These are phyloP conservation scores for Conus ventricosus DNA, from an alignment of 1,140 invertebrate genomes.

Conservation along the genomic window DNA sequence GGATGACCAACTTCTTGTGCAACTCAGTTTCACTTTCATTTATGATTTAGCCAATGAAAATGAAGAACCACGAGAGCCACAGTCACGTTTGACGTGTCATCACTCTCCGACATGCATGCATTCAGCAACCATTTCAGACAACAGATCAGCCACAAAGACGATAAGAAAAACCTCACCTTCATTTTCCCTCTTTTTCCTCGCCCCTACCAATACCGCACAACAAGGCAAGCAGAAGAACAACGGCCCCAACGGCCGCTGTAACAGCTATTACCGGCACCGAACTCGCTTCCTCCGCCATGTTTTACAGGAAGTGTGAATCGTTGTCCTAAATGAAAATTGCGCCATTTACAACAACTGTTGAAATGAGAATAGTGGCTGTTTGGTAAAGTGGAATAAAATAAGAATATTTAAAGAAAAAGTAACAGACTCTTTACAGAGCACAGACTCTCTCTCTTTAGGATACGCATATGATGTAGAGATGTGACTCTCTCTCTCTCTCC, in stretches of 20 bases:
- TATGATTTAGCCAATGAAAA: not conserved
- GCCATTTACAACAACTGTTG: not conserved
- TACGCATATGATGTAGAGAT: too few species aligned
- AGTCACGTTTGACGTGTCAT: not conserved
- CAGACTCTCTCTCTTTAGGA: too few species aligned
- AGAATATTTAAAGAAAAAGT: not conserved
- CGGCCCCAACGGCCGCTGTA: conserved; percentile 64
- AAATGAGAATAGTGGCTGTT: not conserved
- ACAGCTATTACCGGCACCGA: conserved; percentile 62
- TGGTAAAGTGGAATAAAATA: not conserved
- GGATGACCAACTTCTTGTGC: too few species aligned
- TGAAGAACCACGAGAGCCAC: too few species aligned
- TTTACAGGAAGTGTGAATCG: conserved; percentile 7
- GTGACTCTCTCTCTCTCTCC: too few species aligned
- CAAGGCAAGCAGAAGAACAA: conserved; percentile 61
- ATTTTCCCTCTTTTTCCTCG: conserved; percentile 40
- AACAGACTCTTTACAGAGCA: not conserved
- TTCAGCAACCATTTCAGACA: not conserved
- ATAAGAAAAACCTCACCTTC: conserved; percentile 31
- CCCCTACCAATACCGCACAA: conserved; percentile 58
- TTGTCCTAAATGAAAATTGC: not conserved
- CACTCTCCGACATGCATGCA: not conserved
- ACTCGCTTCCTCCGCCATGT: conserved; percentile 42
- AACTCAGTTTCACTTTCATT: conserved; percentile 11
- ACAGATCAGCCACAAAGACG: not conserved